Evolutionary conservation across 2,888 invertebrate species (phyloP), one percentile per base, ranked within the genome.

Genomic region (Xestia xanthographa): DNA sequence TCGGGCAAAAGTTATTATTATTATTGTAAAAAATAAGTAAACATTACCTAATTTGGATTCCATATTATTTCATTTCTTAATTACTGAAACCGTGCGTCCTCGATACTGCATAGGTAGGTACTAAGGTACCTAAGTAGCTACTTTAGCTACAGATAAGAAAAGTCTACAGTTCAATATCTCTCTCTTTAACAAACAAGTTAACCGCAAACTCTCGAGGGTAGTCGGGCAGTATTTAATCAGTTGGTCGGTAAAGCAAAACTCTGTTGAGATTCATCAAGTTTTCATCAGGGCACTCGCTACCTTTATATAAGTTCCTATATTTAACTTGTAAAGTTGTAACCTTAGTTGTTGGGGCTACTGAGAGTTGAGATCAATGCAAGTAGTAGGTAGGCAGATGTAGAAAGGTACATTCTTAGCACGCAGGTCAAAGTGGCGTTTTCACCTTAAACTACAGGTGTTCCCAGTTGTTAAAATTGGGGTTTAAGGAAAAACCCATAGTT

Each of bases 181-280:
- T 17, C n/a, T 43, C 43, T 68, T 17, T 22, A 50, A 41, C 29
- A 69, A 56, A 34, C 20, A 20, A 65, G n/a, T 53, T 29, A 29
- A 69, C 73, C 60, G 22, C 72, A 60, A 48, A 38, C 41, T 68
- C 41, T 53, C 41, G 38, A 22, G 45, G 38, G 22, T 17, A 56
- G 71, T 70, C 38, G 45, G 58, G 38, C 11, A 45, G 38, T 74
- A 41, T 71, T 73, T 71, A 71, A 71, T 71, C 72, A 71, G 58
- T 26, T 48, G 41, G 2, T 48, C 41, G 20, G 22, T 5, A 62
- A 53, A 66, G 56, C 45, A 5, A 45, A 65, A 56, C 65, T 34
- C 8, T n/a, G 58, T 11, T 17, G 26, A 65, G 56, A 56, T 38
- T 65, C 14, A 56, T 26, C 26, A 63, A 72, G 53, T 72, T 75